These are phyloP conservation scores for Seira musarum DNA, from an alignment of 2,888 invertebrate genomes.

Conservation along the genomic window DNA sequence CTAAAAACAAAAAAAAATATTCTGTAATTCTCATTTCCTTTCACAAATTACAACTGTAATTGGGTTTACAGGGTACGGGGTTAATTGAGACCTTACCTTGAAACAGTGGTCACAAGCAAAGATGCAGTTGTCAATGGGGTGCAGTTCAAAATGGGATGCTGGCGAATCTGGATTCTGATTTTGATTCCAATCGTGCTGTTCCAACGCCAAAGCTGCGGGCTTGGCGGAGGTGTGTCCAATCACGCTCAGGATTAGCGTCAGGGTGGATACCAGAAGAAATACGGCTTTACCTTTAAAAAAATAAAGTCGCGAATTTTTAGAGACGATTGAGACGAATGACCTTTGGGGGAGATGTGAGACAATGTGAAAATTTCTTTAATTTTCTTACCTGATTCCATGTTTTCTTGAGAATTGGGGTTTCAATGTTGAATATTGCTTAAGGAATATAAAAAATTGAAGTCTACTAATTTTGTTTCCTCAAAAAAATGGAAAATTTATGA, in stretches of 20 bases:
- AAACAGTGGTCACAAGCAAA: slow-evolving; percentile 70
- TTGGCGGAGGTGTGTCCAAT: slow-evolving; percentile 30
- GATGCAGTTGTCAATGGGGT: slow-evolving; percentile 70
- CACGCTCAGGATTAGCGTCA: slow-evolving; percentile 21
- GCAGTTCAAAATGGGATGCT: slow-evolving; percentile 59
- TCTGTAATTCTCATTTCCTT: neutral
- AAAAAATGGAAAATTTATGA: neutral
- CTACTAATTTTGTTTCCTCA: too few species aligned
- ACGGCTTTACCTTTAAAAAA: slow-evolving; percentile 34
- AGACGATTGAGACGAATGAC: too few species aligned
- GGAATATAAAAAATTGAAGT: too few species aligned
- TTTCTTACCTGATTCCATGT: slow-evolving; percentile 39
- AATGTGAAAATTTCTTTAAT: too few species aligned
- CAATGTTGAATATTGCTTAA: neutral
- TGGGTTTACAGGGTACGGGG: neutral
- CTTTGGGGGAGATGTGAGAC: too few species aligned
- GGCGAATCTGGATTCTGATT: slow-evolving; percentile 12
- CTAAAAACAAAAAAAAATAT: slow-evolving; percentile 53
- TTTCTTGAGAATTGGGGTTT: neutral
- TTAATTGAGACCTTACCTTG: slow-evolving; percentile 62
- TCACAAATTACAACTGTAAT: neutral
- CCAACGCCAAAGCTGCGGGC: slow-evolving; percentile 13
- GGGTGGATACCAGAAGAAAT: slow-evolving; percentile 14
- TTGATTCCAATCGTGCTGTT: slow-evolving; percentile 18
- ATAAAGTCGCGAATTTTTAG: too few species aligned